These are phyloP conservation scores for Rhynchotus rufescens DNA, from an alignment of 2,797 vertebrate genomes.

Conservation along the genomic window DNA sequence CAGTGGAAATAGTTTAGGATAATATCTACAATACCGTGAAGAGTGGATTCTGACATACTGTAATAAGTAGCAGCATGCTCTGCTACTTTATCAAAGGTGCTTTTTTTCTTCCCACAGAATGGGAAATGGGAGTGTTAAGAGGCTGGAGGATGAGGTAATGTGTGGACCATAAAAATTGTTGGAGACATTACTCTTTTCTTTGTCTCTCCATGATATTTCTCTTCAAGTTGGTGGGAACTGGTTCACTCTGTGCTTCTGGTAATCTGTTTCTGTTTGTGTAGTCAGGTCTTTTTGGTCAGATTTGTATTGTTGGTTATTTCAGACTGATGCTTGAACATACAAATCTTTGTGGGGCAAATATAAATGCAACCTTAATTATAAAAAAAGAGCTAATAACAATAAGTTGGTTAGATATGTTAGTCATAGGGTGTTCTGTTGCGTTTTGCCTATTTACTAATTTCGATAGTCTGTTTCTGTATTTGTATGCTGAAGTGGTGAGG, in stretches of 20 bases:
- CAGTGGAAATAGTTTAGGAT: background rate
- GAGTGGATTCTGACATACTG: background rate
- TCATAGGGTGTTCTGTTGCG: background rate
- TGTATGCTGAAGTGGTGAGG: background rate
- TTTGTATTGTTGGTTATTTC: background rate
- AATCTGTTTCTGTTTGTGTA: background rate
- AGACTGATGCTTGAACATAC: rapidly evolving
- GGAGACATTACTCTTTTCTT: background rate
- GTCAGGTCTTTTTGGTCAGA: background rate
- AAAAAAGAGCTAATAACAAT: background rate
- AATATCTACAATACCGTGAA: background rate
- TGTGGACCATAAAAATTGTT: background rate
- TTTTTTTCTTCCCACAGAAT: background rate
- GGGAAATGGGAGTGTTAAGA: background rate
- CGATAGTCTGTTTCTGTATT: background rate
- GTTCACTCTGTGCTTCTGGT: background rate
- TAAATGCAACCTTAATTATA: background rate
- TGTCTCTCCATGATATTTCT: background rate
- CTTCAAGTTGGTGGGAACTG: rapidly evolving
- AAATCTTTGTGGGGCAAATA: background rate
- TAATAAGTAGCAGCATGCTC: background rate
- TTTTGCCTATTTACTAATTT: background rate
- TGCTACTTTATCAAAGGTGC: background rate
- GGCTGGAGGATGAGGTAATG: background rate
- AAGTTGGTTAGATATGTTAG: background rate